Base-by-base conservation (phyloP, 2,797 vertebrate genomes). In the Dendrocincla tyrannina region DNA sequence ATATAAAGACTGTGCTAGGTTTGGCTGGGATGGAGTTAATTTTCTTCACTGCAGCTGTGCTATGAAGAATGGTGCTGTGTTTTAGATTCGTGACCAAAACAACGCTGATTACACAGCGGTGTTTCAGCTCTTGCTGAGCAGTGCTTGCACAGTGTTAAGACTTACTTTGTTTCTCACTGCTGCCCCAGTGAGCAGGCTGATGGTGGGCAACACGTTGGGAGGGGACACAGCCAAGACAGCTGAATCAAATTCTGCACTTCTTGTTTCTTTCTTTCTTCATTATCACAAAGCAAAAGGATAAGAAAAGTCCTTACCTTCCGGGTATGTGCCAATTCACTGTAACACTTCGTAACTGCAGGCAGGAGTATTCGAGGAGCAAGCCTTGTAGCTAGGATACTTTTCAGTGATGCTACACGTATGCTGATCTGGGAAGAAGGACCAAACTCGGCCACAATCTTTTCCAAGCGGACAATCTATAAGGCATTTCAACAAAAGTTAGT, bases 301-400 rank as follows among this genome's bases (percentile, higher is more conserved):
- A 56, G 33, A 24, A 53, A 33, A 8, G 1, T 25, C 50, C 96
- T 82, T 77, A 99, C 99, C 98, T 99, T 98, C 76, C 96, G 97
- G 41, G 97, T 94, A 12, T 94, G 88, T 74, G 98, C 97, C 95
- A 99, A 95, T 82, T 96, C 89, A 94, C 74, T 91, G 96, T 99
- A 99, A 76, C 98, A 99, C 91, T 94, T 98, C 66, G 92, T 96
- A 60, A 99, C 23, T 7, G 98, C 97, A 69, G 99, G 99, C 91
- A 99, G 85, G 7, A 99, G 98, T 63, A 99, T 99, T 76, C 99
- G 97, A 63, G 99, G 93, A 60, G 98, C 98, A 47, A 99, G 98
- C 60, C 96, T 97, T 28, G 98, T 98, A 25, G 99, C 98, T 8
- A 99, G 89, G 11, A 98, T 98, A 85, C 88, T 98, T 95, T 98